Conservation (phyloP, 2,797 vertebrate genomes). For the Myotis findleyi region DNA sequence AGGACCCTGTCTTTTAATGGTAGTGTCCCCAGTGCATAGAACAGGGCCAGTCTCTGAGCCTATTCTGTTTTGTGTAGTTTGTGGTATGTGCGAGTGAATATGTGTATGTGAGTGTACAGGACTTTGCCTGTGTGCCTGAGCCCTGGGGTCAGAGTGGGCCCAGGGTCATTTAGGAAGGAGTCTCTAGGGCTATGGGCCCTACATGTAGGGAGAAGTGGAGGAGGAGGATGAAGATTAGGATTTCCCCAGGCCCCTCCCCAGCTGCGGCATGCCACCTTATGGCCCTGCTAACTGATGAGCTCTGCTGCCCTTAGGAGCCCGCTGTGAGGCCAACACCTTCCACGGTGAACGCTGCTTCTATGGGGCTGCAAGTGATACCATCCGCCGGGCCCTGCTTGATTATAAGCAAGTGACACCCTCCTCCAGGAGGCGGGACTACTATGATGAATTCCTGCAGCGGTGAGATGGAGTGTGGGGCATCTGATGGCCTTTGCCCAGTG, state of each 20-base stretch:
- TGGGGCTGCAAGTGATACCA: constrained; percentile 93
- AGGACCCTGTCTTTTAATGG: background rate
- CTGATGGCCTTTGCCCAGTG: background rate
- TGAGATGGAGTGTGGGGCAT: constrained; percentile 79
- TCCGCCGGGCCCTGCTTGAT: constrained; percentile 94
- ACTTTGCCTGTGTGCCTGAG: background rate
- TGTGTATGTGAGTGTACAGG: background rate
- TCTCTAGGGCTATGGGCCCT: background rate
- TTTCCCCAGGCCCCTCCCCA: background rate
- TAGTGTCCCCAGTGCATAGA: background rate
- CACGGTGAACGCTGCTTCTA: constrained; percentile 97
- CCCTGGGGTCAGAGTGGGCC: background rate
- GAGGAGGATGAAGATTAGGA: background rate
- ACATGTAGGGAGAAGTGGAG: background rate
- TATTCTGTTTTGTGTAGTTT: background rate
- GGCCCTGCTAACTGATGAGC: background rate
- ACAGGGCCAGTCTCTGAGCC: background rate
- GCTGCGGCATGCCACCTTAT: background rate
- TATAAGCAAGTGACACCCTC: constrained; percentile 95
- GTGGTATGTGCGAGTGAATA: background rate
- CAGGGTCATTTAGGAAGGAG: background rate
- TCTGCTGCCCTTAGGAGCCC: constrained; percentile 90
- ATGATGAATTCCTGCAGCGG: constrained; percentile 95
- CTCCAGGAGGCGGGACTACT: constrained; percentile 94
- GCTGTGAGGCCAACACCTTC: constrained; percentile 98